Percentiles rank a stretch among this genome's conserved stretches.
phyloP scores from a whole-genome alignment of 2,113 vertebrate genomes.

The Myotis lucifugus region DNA sequence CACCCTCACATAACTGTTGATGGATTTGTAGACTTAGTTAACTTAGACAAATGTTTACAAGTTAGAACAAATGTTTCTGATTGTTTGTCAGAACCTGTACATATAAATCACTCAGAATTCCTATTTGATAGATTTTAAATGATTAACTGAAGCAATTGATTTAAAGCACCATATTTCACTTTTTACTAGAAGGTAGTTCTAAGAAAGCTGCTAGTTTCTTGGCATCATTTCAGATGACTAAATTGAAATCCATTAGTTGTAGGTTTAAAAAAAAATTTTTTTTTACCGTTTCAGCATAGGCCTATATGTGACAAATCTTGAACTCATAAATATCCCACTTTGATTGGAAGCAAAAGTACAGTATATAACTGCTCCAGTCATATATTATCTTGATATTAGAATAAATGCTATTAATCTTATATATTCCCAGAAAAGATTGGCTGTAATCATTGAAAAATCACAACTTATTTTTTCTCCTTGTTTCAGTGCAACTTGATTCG shows the following conservation, averaged over 20 bases:
- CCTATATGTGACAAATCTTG: constrained; percentile 53
- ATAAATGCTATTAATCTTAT: constrained; percentile 64
- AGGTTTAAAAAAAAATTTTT: neutral
- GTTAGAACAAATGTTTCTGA: constrained; percentile 70
- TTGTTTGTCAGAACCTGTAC: constrained; percentile 26
- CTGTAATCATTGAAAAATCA: constrained; percentile 39
- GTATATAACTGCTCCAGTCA: constrained; percentile 61
- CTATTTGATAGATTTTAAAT: constrained; percentile 65
- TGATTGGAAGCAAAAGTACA: neutral
- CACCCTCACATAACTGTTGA: constrained; percentile 47
- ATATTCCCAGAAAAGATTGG: constrained; percentile 65
- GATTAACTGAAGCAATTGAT: constrained; percentile 65
- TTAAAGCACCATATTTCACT: constrained; percentile 53
- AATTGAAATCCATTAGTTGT: constrained; percentile 25
- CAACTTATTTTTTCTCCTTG: constrained; percentile 7
- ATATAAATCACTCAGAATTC: constrained; percentile 32
- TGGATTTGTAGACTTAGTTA: constrained; percentile 53
- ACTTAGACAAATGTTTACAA: constrained; percentile 61
- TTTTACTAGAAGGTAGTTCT: constrained; percentile 29
- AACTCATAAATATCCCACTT: constrained; percentile 65
- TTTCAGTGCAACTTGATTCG: constrained; percentile 56
- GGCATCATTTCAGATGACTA: constrained; percentile 58
- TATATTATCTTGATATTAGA: constrained; percentile 73
- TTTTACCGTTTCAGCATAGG: constrained; percentile 40
- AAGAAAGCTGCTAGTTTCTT: constrained; percentile 56